Percentiles rank a stretch among this genome's conserved stretches.
These are phyloP conservation scores for Exaiptasia diaphana DNA, from an alignment of 64 coral and sea anemone genomes.

Conservation along the genomic window DNA sequence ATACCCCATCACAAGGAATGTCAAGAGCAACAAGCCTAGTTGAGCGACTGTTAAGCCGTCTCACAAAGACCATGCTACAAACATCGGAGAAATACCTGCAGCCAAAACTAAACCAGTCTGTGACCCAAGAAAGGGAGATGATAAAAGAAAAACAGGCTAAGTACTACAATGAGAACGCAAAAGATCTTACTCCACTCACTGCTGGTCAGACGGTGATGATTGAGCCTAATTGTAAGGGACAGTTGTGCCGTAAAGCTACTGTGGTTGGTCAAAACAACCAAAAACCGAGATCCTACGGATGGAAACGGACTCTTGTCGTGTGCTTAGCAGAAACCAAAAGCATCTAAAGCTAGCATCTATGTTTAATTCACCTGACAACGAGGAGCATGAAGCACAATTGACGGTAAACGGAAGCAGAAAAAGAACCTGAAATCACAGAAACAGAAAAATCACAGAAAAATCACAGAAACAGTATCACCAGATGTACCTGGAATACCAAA, in stretches of 20 bases:
- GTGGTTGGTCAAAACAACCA: not conserved
- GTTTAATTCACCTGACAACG: no score
- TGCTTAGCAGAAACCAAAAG: not conserved
- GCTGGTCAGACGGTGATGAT: slow-evolving; percentile 34
- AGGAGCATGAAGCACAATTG: no score
- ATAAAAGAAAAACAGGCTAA: slow-evolving; percentile 24
- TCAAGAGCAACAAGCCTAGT: not conserved
- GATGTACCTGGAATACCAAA: no score
- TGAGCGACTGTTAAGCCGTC: slow-evolving; percentile 37
- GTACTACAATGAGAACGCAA: slow-evolving; percentile 49
- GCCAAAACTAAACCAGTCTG: not conserved
- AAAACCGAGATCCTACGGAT: not conserved
- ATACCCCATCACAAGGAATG: not conserved
- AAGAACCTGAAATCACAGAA: no score
- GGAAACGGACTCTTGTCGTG: not conserved
- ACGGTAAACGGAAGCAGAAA: no score
- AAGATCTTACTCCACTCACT: slow-evolving; percentile 4
- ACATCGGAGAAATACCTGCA: slow-evolving; percentile 33
- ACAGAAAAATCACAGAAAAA: no score
- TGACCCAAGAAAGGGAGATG: not conserved
- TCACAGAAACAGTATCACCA: not conserved
- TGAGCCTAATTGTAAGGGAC: not conserved
- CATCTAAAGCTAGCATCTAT: not conserved
- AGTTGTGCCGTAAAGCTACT: not conserved
- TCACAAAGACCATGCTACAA: slow-evolving; percentile 46